phyloP scores from a whole-genome alignment of 2,113 vertebrate genomes.

The Pelecanus crispus region DNA sequence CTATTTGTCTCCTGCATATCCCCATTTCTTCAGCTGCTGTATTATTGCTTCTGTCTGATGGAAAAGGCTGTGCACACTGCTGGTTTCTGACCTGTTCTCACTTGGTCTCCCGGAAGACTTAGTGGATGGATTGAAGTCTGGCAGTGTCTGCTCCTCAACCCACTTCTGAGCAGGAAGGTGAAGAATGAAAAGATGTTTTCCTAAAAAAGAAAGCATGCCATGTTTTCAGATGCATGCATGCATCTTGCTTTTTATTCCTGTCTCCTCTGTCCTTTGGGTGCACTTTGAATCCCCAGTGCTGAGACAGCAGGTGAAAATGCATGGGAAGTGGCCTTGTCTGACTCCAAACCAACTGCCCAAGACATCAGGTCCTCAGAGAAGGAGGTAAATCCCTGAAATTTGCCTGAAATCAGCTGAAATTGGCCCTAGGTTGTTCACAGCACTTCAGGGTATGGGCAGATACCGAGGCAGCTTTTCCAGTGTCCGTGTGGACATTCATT shows the following conservation, averaged over 20 bases:
- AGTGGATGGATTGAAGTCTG: neutral
- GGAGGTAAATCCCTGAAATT: neutral
- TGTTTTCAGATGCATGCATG: neutral
- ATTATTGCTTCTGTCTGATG: neutral
- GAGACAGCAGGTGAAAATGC: neutral
- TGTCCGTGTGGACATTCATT: neutral
- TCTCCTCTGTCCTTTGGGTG: neutral
- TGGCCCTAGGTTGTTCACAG: neutral
- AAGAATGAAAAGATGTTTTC: neutral
- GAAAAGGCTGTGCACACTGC: fast-evolving
- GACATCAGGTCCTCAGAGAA: neutral
- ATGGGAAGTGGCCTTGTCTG: neutral
- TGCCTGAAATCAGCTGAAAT: neutral
- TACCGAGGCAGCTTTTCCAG: neutral
- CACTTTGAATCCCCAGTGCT: neutral
- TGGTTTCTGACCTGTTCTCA: neutral
- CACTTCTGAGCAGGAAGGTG: neutral
- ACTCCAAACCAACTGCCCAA: neutral
- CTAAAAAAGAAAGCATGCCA: neutral
- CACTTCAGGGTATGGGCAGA: neutral
- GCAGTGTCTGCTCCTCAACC: neutral
- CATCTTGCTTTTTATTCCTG: neutral
- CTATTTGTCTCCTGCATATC: neutral
- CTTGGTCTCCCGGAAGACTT: neutral
- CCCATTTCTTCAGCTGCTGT: neutral